phyloP scores from a whole-genome alignment of 2,113 vertebrate species.

The Vombatus ursinus region DNA sequence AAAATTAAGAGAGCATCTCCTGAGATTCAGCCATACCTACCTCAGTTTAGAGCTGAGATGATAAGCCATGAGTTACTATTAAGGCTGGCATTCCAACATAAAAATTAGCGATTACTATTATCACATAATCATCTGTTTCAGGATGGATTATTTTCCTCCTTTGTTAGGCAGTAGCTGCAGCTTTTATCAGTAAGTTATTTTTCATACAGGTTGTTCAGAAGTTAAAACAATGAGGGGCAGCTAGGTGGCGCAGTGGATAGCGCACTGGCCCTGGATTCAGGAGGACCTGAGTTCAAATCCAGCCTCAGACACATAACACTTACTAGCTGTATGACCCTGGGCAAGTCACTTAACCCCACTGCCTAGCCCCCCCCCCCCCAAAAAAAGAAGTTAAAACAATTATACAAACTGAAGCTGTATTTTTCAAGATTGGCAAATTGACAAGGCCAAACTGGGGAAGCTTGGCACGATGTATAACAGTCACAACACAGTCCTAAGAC shows the following conservation, averaged over 20 bases:
- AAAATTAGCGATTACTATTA: not conserved
- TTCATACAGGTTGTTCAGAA: slow-evolving; percentile 7
- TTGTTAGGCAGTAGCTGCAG: not conserved
- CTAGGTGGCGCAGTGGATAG: too few species aligned
- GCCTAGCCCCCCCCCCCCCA: too few species aligned
- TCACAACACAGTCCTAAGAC: not conserved
- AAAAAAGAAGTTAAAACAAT: slow-evolving; percentile 11
- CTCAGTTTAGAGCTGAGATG: not conserved
- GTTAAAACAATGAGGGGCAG: not conserved
- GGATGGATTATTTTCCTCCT: not conserved
- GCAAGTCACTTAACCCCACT: too few species aligned
- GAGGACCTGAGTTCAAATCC: too few species aligned
- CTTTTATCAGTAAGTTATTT: not conserved
- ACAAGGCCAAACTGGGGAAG: slow-evolving; percentile 24
- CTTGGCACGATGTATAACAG: not conserved
- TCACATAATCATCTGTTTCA: not conserved
- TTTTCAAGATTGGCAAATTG: slow-evolving; percentile 38
- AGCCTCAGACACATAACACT: too few species aligned
- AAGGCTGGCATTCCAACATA: not conserved
- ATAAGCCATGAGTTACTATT: not conserved
- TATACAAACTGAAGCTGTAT: not conserved
- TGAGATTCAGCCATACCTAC: not conserved
- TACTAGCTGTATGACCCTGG: too few species aligned
- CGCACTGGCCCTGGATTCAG: too few species aligned
- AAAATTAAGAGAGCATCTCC: not conserved